Conservation (phyloP, 2,797 vertebrate genomes). For the Propithecus deckenii region DNA sequence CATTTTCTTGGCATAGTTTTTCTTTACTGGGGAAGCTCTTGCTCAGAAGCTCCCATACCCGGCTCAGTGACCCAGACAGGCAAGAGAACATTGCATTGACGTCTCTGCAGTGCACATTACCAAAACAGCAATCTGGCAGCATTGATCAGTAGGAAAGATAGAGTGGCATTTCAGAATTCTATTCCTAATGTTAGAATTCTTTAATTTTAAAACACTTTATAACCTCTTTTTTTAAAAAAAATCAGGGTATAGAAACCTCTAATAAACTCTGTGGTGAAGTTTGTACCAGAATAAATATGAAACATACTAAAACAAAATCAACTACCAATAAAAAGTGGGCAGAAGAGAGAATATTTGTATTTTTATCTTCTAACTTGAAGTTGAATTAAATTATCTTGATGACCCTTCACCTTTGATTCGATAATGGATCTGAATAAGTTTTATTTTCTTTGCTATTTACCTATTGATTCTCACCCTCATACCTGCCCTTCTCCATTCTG, state of each 20-base stretch:
- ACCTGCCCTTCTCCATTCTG: neutral
- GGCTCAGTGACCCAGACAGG: neutral
- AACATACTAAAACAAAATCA: neutral
- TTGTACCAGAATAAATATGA: constrained; percentile 6
- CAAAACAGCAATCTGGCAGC: neutral
- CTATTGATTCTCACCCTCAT: neutral
- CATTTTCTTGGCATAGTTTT: constrained; percentile 29
- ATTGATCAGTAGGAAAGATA: neutral
- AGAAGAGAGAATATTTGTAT: neutral
- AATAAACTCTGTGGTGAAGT: neutral
- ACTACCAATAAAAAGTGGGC: neutral
- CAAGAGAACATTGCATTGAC: neutral
- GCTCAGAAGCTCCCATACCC: neutral
- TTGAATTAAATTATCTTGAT: constrained; percentile 2
- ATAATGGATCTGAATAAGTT: neutral
- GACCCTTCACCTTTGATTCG: neutral
- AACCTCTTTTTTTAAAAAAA: neutral
- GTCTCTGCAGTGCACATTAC: neutral
- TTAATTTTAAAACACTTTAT: constrained; percentile 22
- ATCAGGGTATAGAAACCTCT: neutral
- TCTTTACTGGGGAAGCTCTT: neutral
- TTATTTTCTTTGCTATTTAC: neutral
- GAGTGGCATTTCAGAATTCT: constrained; percentile 6
- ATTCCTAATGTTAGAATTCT: constrained; percentile 18
- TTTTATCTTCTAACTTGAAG: neutral